These are phyloP conservation scores for Mionectes olivaceus DNA, from an alignment of 2,797 vertebrate species.

Conservation along the genomic window DNA sequence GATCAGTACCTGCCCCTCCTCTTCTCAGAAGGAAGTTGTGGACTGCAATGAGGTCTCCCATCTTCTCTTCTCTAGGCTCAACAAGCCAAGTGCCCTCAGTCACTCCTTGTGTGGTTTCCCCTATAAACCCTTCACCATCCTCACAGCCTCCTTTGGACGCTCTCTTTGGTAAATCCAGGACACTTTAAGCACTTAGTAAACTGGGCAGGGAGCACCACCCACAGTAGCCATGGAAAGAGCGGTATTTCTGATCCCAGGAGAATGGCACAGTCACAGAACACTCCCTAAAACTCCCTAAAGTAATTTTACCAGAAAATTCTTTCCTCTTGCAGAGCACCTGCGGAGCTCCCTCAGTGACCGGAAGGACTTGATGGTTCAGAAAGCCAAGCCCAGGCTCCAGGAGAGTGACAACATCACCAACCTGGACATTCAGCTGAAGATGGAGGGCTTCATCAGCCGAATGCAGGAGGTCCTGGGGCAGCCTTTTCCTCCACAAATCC, in stretches of 20 bases:
- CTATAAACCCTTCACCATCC: not conserved
- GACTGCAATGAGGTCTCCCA: not conserved
- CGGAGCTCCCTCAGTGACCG: constrained; percentile 79
- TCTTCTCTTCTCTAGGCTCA: not conserved
- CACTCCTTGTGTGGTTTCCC: not conserved
- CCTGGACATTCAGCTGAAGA: constrained; percentile 77
- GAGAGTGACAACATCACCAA: constrained; percentile 77
- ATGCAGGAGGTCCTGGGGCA: constrained; percentile 77
- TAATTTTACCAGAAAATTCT: not conserved
- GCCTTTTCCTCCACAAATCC: constrained; percentile 80
- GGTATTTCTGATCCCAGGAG: not conserved
- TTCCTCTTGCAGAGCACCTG: constrained; percentile 82
- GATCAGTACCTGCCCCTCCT: not conserved
- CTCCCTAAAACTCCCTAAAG: not conserved
- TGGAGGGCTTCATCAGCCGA: constrained; percentile 79
- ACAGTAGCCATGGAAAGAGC: not conserved
- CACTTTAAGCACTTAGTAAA: not conserved
- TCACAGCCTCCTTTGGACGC: not conserved
- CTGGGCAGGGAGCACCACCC: not conserved
- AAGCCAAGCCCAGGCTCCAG: constrained; percentile 76
- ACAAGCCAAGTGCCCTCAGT: not conserved
- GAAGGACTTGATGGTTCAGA: constrained; percentile 73
- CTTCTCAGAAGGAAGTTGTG: not conserved
- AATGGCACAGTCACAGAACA: not conserved
- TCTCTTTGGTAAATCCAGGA: not conserved